These are phyloP conservation scores for Eutrigla gurnardus DNA, from an alignment of 2,797 vertebrate species.

Conservation along the genomic window DNA sequence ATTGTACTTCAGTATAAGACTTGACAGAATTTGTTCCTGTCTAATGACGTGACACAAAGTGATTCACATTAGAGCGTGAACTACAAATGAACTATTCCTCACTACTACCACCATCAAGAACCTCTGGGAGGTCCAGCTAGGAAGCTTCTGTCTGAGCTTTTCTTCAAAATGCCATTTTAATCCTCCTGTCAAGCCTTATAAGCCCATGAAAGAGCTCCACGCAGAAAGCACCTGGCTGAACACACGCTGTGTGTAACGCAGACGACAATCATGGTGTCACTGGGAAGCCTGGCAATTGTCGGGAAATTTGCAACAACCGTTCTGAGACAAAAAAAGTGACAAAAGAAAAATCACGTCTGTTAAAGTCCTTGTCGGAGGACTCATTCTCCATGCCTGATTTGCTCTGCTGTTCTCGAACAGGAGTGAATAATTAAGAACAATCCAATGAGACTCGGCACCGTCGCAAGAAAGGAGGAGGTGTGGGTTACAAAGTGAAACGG, in stretches of 20 bases:
- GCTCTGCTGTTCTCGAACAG: slow-evolving; percentile 23
- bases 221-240: slow-evolving; percentile 38
- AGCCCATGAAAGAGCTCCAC: slow-evolving; percentile 23
- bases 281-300: slow-evolving; percentile 26
- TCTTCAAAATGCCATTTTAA: slow-evolving; percentile 32
- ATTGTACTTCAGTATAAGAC: not conserved
- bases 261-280: slow-evolving; percentile 40
- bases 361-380: slow-evolving; percentile 30
- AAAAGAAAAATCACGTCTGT: slow-evolving; percentile 45
- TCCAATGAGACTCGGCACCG: slow-evolving; percentile 18
- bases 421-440: slow-evolving; percentile 41
- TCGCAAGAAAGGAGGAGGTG: slow-evolving; percentile 6
- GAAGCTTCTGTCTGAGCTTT: slow-evolving; percentile 21
- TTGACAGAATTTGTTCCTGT: not conserved
- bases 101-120: slow-evolving; percentile 6
- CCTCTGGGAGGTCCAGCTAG: not conserved
- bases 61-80: not conserved
- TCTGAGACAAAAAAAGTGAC: slow-evolving; percentile 27
- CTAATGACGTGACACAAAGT: not conserved
- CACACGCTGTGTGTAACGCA: slow-evolving; percentile 30
- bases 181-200: slow-evolving; percentile 37
- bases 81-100: not conserved
- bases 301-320: not conserved
- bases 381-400: slow-evolving; percentile 44
- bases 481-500: slow-evolving; percentile 26